Base-by-base conservation (phyloP, 2,797 vertebrate species). In the Falco rusticolus region DNA sequence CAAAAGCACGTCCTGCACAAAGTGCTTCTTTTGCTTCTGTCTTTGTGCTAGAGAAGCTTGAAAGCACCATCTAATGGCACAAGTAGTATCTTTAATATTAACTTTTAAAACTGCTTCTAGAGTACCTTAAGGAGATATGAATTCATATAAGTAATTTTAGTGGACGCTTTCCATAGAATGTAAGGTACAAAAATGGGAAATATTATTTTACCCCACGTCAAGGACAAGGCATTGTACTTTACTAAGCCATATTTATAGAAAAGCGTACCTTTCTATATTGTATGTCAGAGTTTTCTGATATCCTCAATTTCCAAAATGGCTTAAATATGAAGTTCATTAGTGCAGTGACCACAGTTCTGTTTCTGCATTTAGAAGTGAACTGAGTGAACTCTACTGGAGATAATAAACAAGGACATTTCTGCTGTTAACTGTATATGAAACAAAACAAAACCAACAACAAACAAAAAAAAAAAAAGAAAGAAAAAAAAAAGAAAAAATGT, bases 21-120 rank as follows among this genome's bases (percentile, higher is more conserved):
- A 90, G 39, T 6, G 10, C 39, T 92, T 21, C 34, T 84, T 80
- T 57, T 57, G 24, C 84, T 86, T 22, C 51, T 68, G 34, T 47
- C 71, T 82, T 43, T 53, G 2, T 21, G 51, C 64, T 75, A 79
- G 12, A 82, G 50, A 70, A 89, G 75, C n/a, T 75, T 92, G 71
- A 94, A 97, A 97, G 95, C 84, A 93, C 87, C 87, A 90, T 34
- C 84, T 92, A 94, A 92, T 59, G 33, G 68, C 68, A 93, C 50
- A 84, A 92, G 56, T 24, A 91, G 39, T 39, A 50, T 68, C 79
- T 56, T 60, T 28, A 95, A 70, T 81, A 50, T 89, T 82, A 75
- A 59, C 6, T 66, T 93, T 57, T 61, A 43, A 14, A 85, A 63
- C 79, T 31, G 5, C 65, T 85, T 87, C 50, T 95, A 34, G 6